These are phyloP conservation scores for Aurelia aurita complex sp. Pacific DNA, from an alignment of 30 jellyfish, hydroid and myxozoan species.

Conservation along the genomic window DNA sequence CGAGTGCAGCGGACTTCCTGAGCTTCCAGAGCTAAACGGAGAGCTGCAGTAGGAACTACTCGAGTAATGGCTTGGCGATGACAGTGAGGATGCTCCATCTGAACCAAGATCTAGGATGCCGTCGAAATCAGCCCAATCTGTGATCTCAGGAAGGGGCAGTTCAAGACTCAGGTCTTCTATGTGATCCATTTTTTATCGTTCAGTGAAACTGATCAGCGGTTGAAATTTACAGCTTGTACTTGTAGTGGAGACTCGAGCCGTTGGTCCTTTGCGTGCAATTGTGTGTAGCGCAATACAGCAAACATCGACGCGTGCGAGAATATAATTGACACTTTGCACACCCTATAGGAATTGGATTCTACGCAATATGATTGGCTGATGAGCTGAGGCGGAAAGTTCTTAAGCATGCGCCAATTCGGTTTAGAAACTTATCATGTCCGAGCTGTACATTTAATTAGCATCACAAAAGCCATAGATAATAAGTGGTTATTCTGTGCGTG, in stretches of 20 bases:
- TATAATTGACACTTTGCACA: slow-evolving; percentile 73
- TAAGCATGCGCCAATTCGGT: slow-evolving; percentile 78
- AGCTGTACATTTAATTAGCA: slow-evolving; percentile 53
- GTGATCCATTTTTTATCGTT: slow-evolving; percentile 28
- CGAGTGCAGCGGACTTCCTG: slow-evolving; percentile 58
- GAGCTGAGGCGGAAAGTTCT: slow-evolving; percentile 60
- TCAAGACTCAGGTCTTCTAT: slow-evolving; percentile 59
- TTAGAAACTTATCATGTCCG: slow-evolving; percentile 44
- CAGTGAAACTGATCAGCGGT: slow-evolving; percentile 64
- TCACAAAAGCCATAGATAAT: slow-evolving; percentile 33
- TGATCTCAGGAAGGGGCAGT: slow-evolving; percentile 69
- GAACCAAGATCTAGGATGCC: slow-evolving; percentile 70
- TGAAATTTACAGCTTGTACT: neutral
- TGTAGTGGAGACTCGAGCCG: neutral
- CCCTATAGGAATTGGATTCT: slow-evolving; percentile 45
- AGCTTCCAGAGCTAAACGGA: slow-evolving; percentile 52
- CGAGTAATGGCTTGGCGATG: slow-evolving; percentile 68
- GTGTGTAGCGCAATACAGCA: slow-evolving; percentile 63
- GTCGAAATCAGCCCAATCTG: slow-evolving; percentile 72
- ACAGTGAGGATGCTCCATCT: slow-evolving; percentile 63
- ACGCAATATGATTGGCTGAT: slow-evolving; percentile 56
- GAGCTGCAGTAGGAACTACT: slow-evolving; percentile 61
- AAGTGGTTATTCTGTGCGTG: slow-evolving; percentile 70
- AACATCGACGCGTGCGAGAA: slow-evolving; percentile 83
- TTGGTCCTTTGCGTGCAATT: slow-evolving; percentile 72